Conservation (phyloP, 1,140 invertebrate species). For the Aphelenchoides besseyi region DNA sequence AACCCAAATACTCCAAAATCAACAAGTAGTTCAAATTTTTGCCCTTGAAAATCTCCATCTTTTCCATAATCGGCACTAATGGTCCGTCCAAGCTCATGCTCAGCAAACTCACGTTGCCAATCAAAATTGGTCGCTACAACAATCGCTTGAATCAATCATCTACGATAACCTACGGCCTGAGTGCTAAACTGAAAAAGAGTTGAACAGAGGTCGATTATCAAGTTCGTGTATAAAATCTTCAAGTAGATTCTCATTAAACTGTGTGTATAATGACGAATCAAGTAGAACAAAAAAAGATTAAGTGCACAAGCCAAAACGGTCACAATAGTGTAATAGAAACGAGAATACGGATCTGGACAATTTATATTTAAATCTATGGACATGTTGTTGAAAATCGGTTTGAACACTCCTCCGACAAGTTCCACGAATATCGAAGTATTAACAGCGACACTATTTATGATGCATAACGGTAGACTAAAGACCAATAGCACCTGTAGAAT, state of each 20-base stretch:
- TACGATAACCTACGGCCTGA: neutral
- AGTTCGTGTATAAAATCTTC: neutral
- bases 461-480: no score
- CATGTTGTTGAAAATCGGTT: neutral
- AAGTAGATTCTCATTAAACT: neutral
- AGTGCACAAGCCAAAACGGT: neutral
- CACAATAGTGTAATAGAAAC: neutral
- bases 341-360: neutral
- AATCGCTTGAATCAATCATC: neutral
- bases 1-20: neutral
- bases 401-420: no score
- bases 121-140: neutral
- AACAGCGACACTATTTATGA: no score
- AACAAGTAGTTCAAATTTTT: neutral
- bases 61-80: neutral
- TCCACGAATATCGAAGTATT: no score
- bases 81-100: neutral
- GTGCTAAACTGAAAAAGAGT: neutral
- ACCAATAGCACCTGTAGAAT: no score
- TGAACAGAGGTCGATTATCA: neutral
- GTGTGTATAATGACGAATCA: neutral
- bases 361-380: neutral
- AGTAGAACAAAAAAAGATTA: neutral
- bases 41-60: neutral
- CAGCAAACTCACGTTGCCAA: neutral